These are phyloP conservation scores for Athalia cordata DNA, from an alignment of 2,888 invertebrate genomes.

Conservation along the genomic window DNA sequence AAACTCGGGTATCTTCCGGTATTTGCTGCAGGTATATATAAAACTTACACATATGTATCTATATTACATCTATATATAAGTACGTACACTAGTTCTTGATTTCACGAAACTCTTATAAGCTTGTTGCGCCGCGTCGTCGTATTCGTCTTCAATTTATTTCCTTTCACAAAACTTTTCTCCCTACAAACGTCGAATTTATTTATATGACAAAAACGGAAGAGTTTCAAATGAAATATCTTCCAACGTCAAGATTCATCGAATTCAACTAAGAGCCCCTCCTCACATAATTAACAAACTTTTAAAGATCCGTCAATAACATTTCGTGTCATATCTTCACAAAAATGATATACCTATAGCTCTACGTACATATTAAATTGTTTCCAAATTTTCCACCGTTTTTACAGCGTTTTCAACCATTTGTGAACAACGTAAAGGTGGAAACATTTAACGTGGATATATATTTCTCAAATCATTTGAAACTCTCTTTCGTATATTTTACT, in stretches of 20 bases:
- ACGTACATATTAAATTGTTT: too few species aligned
- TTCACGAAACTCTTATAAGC: conserved; percentile 14
- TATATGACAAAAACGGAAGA: conserved; percentile 4
- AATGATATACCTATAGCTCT: too few species aligned
- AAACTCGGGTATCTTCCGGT: too few species aligned
- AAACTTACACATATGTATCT: background rate
- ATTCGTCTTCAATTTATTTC: conserved; percentile 33
- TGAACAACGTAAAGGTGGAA: too few species aligned
- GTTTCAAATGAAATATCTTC: background rate
- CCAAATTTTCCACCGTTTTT: too few species aligned
- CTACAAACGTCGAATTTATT: background rate
- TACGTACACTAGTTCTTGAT: conserved; percentile 13
- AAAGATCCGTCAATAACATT: too few species aligned
- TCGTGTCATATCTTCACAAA: too few species aligned
- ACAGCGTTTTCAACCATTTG: too few species aligned
- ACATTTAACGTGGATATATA: too few species aligned
- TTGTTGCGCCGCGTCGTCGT: conserved; percentile 4
- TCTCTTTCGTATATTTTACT: too few species aligned
- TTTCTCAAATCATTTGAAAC: too few species aligned
- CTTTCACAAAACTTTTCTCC: conserved; percentile 32
- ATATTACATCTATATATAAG: background rate
- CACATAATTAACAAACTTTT: background rate
- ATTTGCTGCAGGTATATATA: too few species aligned
- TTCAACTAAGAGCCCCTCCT: background rate
- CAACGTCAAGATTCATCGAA: conserved; percentile 19